Percentiles rank a stretch among this genome's conserved stretches.
These are phyloP conservation scores for Camponotus fellah DNA, from an alignment of 2,888 invertebrate genomes.

Conservation along the genomic window DNA sequence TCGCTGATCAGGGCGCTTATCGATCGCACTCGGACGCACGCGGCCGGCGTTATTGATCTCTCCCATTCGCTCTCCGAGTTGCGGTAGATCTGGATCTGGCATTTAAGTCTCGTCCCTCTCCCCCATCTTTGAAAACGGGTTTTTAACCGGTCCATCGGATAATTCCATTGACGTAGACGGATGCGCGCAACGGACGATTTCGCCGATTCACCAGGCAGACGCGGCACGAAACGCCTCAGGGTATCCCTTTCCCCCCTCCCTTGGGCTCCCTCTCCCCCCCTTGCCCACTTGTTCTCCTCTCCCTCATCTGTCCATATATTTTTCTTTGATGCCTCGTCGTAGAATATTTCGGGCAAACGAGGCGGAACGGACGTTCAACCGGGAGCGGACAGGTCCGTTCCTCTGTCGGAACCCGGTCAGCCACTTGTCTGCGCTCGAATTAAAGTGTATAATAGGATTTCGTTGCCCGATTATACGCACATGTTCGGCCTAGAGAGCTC, in stretches of 20 bases:
- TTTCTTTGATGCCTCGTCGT: constrained; percentile 53
- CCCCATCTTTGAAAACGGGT: constrained; percentile 39
- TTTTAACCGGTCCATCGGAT: constrained; percentile 48
- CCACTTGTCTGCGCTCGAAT: constrained; percentile 22
- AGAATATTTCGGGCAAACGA: constrained; percentile 72
- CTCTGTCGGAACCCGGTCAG: constrained; percentile 14
- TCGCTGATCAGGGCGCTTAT: background rate
- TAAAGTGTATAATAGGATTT: constrained; percentile 28
- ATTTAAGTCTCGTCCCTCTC: constrained; percentile 35
- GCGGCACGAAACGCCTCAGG: constrained; percentile 44
- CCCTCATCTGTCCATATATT: constrained; percentile 33
- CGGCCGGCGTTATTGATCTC: constrained; percentile 39
- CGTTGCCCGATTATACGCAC: constrained; percentile 22
- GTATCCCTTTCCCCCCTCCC: background rate
- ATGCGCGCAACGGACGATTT: constrained; percentile 49
- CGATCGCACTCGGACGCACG: constrained; percentile 38
- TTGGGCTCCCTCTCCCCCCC: too few relatives aligned
- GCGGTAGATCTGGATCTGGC: constrained; percentile 50
- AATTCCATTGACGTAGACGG: constrained; percentile 53
- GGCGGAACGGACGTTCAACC: constrained; percentile 79
- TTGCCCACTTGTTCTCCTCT: background rate
- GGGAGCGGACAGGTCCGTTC: constrained; percentile 63
- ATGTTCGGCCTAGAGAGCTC: background rate
- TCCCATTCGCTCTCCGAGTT: constrained; percentile 7
- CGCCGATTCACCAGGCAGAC: constrained; percentile 38